phyloP scores from a whole-genome alignment of 2,888 invertebrate species.

The Strigamia transsilvanica region DNA sequence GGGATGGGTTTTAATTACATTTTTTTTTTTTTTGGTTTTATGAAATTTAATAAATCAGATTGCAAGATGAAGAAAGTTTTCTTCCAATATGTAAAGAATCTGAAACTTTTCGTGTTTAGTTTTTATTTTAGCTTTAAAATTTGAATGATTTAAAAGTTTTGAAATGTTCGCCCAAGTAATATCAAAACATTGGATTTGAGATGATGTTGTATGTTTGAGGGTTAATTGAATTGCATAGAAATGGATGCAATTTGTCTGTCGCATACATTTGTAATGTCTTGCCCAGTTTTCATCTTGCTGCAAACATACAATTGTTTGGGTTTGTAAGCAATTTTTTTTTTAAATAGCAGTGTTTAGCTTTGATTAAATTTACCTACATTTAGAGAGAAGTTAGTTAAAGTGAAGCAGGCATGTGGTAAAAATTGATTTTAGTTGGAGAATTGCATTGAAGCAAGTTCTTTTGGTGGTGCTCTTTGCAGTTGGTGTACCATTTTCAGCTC shows the following conservation, averaged over 20 bases:
- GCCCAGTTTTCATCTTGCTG: background rate
- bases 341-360: background rate
- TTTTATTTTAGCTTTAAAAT: background rate
- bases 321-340: background rate
- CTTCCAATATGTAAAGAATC: background rate
- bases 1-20: conserved; percentile 14
- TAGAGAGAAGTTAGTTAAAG: background rate
- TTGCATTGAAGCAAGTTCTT: background rate
- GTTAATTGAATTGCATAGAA: background rate
- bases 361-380: background rate
- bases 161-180: background rate
- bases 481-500: background rate
- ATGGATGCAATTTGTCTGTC: background rate
- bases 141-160: conserved; percentile 6
- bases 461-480: background rate
- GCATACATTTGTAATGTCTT: background rate
- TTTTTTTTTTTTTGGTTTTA: background rate
- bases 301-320: background rate
- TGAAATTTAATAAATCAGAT: conserved; percentile 46
- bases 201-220: background rate
- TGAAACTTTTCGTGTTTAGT: background rate
- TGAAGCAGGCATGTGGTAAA: background rate
- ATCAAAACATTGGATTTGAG: background rate
- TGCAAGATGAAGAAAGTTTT: background rate
- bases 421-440: background rate